Evolutionary conservation across 2,888 invertebrate genomes (phyloP).

Genomic region (Tetrapedia diversipes): DNA sequence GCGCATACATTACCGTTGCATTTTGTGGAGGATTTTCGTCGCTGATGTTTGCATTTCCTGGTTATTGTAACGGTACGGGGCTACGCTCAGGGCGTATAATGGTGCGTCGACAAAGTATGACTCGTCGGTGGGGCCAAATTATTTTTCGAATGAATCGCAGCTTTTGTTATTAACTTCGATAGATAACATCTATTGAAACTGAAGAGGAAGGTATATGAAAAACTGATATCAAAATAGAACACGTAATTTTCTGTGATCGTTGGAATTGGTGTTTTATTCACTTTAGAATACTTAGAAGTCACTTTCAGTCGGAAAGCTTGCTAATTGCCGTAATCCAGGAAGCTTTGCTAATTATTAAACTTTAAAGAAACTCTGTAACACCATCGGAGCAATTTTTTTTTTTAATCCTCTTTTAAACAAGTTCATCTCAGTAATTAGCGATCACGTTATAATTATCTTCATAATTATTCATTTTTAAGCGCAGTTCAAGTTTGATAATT

Average conservation of each 20-base stretch:
- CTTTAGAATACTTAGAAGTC: background rate
- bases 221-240: background rate
- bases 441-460: background rate
- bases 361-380: background rate
- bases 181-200: constrained; percentile 6
- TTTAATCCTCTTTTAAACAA: background rate
- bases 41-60: constrained; percentile 40
- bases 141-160: background rate
- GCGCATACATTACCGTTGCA: constrained; percentile 34
- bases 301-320: background rate
- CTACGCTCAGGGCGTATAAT: constrained; percentile 11
- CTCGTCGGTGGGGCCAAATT: background rate
- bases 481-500: background rate
- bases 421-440: background rate
- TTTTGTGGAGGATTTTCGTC: constrained; percentile 46
- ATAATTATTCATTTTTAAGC: background rate
- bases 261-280: no score
- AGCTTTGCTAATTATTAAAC: background rate
- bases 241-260: background rate
- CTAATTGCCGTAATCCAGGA: background rate
- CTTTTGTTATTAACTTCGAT: background rate
- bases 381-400: no score
- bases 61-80: constrained; percentile 17
- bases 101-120: constrained; percentile 33
- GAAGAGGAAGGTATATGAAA: background rate